A percentile compares a stretch with the other conserved stretches of the same genome.
Conservation (phyloP, 2,888 invertebrate genomes). For the Meghimatium bilineatum region DNA sequence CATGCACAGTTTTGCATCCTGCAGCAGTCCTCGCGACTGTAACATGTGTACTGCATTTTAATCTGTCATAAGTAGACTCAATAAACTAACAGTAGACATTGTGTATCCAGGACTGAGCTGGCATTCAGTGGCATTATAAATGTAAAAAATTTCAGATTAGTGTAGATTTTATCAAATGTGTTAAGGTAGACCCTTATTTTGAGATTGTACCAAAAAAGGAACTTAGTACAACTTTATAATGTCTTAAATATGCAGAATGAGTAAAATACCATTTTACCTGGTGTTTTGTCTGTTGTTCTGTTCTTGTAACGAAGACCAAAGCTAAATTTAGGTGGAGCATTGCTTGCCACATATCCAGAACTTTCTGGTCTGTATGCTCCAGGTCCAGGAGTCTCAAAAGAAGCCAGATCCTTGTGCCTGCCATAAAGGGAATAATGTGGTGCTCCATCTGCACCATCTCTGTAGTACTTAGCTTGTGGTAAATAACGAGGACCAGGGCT, state of each 20-base stretch:
- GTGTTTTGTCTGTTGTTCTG: constrained; percentile 72
- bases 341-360: constrained; percentile 64
- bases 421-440: constrained; percentile 74
- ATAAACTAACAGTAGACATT: too few species aligned
- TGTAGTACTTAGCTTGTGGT: constrained; percentile 63
- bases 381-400: constrained; percentile 74
- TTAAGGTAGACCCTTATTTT: too few species aligned
- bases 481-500: constrained; percentile 74
- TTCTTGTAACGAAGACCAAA: constrained; percentile 72
- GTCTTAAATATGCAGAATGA: background rate
- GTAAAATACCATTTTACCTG: constrained; percentile 64
- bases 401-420: constrained; percentile 61
- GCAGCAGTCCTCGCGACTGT: too few species aligned
- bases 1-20: too few species aligned
- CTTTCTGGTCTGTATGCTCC: constrained; percentile 74
- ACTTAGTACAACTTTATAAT: too few species aligned
- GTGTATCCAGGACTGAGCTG: too few species aligned
- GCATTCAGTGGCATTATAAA: too few species aligned
- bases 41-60: too few species aligned
- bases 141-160: too few species aligned
- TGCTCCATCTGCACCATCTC: constrained; percentile 73
- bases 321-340: constrained; percentile 69
- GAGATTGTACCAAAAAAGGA: too few species aligned
- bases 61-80: too few species aligned
- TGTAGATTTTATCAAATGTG: too few species aligned